Base-by-base conservation (phyloP, 2,797 vertebrate genomes). In the Pseudochirops cupreus region DNA sequence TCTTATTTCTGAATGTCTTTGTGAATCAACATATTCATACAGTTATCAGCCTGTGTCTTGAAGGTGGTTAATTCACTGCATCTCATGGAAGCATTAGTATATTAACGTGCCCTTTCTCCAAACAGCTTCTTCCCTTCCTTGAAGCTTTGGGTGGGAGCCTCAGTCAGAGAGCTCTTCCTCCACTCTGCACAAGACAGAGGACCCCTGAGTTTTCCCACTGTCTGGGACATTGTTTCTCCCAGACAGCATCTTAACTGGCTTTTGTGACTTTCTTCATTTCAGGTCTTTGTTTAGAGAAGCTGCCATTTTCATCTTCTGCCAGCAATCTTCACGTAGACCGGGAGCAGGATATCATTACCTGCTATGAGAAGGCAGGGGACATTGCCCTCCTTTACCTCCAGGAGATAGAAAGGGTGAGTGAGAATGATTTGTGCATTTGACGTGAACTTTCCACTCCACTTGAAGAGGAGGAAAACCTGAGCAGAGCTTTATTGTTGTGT, bases 361-460 rank as follows among this genome's bases (percentile, higher is more conserved):
- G 99, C 98, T 99, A 99, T 0, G 99, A 99, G 98, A 99, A 99
- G 96, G 99, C 99, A 5, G 99, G 99, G 97, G 99, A 99, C 98
- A 99, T 99, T 6, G 99, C 99, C 56, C 99, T 99, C 53, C 98
- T 99, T 4, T 99, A 99, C 98, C 99, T 99, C 96, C 99, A 99
- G 98, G 99, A 99, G 98, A 99, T 99, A 94, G 99, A 99, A 98
- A 99, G 99, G 99, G 99, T 99, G 97, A 99, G 97, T 91, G 97
- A 96, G 39, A 26, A 0, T 91, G 29, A 0, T 5, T 82, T 53
- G 52, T 92, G 29, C 12, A 6, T 50, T 56, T n/a, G 56, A 0
- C 6, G 11, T 93, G 62, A 5, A 57, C 0, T 59, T 26, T 56
- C 31, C 89, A n/a, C 5, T 82, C 18, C 1, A 9, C 39, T 56